These are phyloP conservation scores for Microvelia longipes DNA, from an alignment of 1,140 invertebrate genomes.

Conservation along the genomic window DNA sequence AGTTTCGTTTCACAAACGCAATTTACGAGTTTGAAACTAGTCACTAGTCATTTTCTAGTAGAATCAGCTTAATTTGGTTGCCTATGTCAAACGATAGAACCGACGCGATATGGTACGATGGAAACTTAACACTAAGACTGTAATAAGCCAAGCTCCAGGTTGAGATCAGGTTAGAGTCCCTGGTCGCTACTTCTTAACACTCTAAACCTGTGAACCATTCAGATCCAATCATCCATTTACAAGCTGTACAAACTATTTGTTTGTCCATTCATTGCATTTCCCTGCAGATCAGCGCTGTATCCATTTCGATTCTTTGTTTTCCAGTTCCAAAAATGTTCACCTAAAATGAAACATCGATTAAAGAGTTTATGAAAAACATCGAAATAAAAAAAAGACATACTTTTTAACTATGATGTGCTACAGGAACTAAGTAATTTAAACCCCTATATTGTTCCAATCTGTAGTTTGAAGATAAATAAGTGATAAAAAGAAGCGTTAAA, in stretches of 20 bases:
- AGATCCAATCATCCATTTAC: no score
- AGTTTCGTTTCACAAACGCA: no score
- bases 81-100: no score
- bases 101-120: no score
- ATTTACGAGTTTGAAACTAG: no score
- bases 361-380: slow-evolving; percentile 6
- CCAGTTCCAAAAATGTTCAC: slow-evolving; percentile 78
- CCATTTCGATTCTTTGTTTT: slow-evolving; percentile 71
- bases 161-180: no score
- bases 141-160: no score
- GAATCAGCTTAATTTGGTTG: no score
- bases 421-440: neutral
- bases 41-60: no score
- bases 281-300: slow-evolving; percentile 31
- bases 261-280: neutral
- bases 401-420: neutral
- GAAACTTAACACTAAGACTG: no score
- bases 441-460: neutral
- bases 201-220: no score
- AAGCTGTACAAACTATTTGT: neutral
- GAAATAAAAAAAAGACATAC: neutral
- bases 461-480: neutral
- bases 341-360: slow-evolving; percentile 39
- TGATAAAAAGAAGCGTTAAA: neutral
- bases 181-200: no score